Evolutionary conservation across 2,797 vertebrate species (phyloP).

Genomic region (Coluber constrictor): DNA sequence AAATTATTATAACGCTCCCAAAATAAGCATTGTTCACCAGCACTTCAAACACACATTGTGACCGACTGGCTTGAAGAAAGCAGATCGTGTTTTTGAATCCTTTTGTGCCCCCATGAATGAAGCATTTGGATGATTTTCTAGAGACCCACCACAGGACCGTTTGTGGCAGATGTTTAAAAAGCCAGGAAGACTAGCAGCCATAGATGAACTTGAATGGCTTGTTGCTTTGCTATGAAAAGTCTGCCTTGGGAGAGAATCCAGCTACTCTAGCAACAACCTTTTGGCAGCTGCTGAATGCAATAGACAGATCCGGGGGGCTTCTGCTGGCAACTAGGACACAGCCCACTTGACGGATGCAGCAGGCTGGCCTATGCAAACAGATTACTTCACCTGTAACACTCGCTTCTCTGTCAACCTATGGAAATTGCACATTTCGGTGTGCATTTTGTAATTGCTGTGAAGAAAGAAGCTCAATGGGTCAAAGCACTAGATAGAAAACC

Average conservation of each 20-base stretch:
- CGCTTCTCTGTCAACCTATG: constrained; percentile 32
- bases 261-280: constrained; percentile 68
- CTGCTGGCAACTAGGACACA: constrained; percentile 35
- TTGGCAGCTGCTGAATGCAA: constrained; percentile 53
- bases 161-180: background rate
- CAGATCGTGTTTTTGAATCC: background rate
- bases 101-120: background rate
- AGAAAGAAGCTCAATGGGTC: background rate
- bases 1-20: background rate
- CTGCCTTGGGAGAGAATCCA: constrained; percentile 57
- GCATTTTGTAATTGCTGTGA: constrained; percentile 40
- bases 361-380: constrained; percentile 53
- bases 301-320: constrained; percentile 43
- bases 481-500: background rate
- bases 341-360: constrained; percentile 36
- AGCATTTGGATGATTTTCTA: background rate
- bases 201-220: constrained; percentile 43
- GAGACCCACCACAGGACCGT: background rate
- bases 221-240: constrained; percentile 54
- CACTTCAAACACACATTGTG: background rate
- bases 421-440: constrained; percentile 40
- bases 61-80: background rate
- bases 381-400: constrained; percentile 55
- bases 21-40: background rate
- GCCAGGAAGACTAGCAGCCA: constrained; percentile 53